A percentile compares a stretch with the other conserved stretches of the same genome.
These are phyloP conservation scores for Erpornis zantholeuca DNA, from an alignment of 2,113 vertebrate species.

Conservation along the genomic window DNA sequence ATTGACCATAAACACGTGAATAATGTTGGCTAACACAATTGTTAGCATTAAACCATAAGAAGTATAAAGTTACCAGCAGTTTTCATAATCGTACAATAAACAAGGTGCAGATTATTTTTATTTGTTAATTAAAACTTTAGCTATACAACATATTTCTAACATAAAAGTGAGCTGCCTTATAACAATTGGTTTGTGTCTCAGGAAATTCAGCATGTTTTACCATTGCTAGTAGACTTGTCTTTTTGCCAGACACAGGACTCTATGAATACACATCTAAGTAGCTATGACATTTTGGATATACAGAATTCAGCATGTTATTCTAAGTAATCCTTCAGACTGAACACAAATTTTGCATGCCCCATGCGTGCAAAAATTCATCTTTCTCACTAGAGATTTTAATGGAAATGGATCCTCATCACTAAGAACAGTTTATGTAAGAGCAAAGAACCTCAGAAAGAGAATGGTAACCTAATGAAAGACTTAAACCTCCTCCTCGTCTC, in stretches of 20 bases:
- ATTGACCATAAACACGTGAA: background rate
- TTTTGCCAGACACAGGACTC: background rate
- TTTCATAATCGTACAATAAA: background rate
- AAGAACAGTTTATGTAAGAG: background rate
- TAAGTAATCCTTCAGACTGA: background rate
- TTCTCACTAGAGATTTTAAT: background rate
- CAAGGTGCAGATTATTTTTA: background rate
- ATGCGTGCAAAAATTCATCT: background rate
- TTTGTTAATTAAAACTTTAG: background rate
- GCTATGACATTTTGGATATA: background rate
- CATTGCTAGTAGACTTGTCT: background rate
- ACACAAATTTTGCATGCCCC: background rate
- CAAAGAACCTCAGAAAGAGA: background rate
- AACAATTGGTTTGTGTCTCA: background rate
- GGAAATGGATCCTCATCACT: background rate
- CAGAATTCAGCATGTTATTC: background rate
- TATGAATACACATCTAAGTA: background rate
- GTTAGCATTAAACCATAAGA: background rate
- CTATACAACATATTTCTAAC: background rate
- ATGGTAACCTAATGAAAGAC: background rate
- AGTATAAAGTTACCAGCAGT: background rate
- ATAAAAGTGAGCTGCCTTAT: background rate
- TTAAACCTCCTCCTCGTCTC: background rate
- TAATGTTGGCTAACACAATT: background rate
- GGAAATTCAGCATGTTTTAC: background rate